phyloP scores from a whole-genome alignment of 2,888 invertebrate species.

The Stenichneumon culpator region DNA sequence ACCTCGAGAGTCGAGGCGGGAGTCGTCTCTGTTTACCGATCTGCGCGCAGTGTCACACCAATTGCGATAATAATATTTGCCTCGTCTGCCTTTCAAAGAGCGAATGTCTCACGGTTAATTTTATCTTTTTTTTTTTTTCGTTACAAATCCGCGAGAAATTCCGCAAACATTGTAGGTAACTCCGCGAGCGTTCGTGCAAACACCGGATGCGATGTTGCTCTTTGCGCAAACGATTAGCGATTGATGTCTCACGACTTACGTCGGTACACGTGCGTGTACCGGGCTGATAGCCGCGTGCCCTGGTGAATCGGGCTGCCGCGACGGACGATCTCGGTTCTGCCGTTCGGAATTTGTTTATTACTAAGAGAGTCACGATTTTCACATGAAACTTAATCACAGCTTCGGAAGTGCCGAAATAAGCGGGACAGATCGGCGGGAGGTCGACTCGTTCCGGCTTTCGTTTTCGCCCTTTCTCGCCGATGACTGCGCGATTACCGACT shows the following conservation, averaged over 20 bases:
- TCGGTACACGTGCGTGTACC: not conserved
- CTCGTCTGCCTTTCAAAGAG: slow-evolving; percentile 28
- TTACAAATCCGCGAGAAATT: slow-evolving; percentile 16
- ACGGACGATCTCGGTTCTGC: not conserved
- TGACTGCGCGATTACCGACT: not conserved
- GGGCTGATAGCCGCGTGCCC: not conserved
- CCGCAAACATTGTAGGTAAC: slow-evolving; percentile 17
- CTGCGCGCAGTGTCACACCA: not conserved
- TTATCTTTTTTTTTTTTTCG: not conserved
- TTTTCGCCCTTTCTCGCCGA: not conserved
- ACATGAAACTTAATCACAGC: slow-evolving; percentile 55
- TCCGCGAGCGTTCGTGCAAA: slow-evolving; percentile 3
- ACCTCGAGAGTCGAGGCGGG: slow-evolving; percentile 35
- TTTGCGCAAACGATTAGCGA: slow-evolving; percentile 1
- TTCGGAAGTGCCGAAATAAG: slow-evolving; percentile 33
- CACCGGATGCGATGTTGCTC: not conserved
- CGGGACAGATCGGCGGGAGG: not conserved
- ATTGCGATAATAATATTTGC: slow-evolving; percentile 15
- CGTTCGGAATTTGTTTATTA: slow-evolving; percentile 12
- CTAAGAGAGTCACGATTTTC: slow-evolving; percentile 35
- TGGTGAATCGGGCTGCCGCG: not conserved
- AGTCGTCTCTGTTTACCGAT: not conserved
- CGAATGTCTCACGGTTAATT: not conserved
- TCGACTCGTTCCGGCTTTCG: not conserved
- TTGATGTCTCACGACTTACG: not conserved